Base-by-base conservation (phyloP, 2,888 invertebrate genomes). In the Tenthredo mesomela region DNA sequence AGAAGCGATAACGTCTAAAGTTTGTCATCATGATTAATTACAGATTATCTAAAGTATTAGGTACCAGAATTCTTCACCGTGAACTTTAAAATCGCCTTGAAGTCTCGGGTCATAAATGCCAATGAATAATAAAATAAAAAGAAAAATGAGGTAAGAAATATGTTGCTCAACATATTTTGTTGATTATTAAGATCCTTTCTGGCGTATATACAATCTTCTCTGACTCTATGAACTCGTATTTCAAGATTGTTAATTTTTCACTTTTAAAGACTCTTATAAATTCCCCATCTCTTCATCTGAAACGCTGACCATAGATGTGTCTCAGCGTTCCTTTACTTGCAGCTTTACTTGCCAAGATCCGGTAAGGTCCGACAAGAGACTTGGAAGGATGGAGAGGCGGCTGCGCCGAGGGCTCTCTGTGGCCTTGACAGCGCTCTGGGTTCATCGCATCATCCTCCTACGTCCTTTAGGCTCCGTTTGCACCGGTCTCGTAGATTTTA, bases 371-470 rank as follows among this genome's bases (percentile, higher is more conserved):
- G 80, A 58, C n/a, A 47, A 61, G 40, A 58, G 43, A 43, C 82
- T 82, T 67, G 80, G 83, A 65, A 40, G 29, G 18, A 61, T 21
- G 29, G 77, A 77, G 33, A 83, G 54, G 6, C 78, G 61, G 54
- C 43, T 37, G 58, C 18, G 50, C 61, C 78, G 67, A 78, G 78
- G 78, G 84, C 54, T 50, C 54, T 61, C n/a, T 29, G 71, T 80
- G 84, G 84, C 88, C 90, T 89, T 88, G 88, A 87, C 78, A 86
- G 80, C 40, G 77, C 82, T 84, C 84, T 77, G 85, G 87, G 88
- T 88, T 87, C 87, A 87, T 88, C 85, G 88, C 84, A 87, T 87
- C 85, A 47, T 85, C 86, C 84, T 86, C 67, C 75, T 83, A 84
- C 80, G 85, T 83, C 85, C 73, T 43, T 84, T 86, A 65, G 33